Conservation (phyloP, 2,797 vertebrate genomes). For the Trichosurus vulpecula region DNA sequence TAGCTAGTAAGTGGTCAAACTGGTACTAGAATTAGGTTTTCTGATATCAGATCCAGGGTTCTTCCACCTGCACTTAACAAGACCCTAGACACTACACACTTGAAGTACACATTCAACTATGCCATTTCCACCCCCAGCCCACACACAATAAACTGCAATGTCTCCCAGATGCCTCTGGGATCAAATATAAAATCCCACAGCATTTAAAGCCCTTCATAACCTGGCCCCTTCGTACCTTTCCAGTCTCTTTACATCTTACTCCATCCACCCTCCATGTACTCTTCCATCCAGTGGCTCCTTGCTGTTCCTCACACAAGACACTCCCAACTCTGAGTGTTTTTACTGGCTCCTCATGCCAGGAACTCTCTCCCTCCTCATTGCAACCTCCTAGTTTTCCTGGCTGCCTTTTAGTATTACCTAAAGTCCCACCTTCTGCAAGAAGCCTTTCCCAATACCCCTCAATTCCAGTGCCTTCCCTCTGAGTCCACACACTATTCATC, state of each 20-base stretch:
- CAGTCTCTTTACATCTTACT: neutral
- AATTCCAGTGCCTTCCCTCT: neutral
- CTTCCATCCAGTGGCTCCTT: neutral
- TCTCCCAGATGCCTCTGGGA: neutral
- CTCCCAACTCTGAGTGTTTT: neutral
- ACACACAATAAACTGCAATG: neutral
- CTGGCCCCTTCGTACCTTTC: neutral
- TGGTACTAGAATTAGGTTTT: neutral
- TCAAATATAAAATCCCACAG: neutral
- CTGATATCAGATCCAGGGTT: neutral
- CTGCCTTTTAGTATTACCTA: neutral
- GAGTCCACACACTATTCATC: neutral
- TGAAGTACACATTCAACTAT: neutral
- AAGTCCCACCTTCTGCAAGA: neutral
- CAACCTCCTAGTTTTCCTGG: neutral
- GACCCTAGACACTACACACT: neutral
- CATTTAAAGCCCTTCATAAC: neutral
- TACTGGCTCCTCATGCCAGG: neutral
- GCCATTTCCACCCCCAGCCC: neutral
- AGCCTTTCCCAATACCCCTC: neutral
- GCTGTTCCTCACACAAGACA: neutral
- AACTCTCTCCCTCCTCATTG: neutral
- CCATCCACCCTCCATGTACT: neutral
- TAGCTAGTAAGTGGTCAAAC: neutral
- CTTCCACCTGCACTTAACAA: neutral